Conservation (phyloP, 2,797 vertebrate species). For the Pseudochromis fuscus region DNA sequence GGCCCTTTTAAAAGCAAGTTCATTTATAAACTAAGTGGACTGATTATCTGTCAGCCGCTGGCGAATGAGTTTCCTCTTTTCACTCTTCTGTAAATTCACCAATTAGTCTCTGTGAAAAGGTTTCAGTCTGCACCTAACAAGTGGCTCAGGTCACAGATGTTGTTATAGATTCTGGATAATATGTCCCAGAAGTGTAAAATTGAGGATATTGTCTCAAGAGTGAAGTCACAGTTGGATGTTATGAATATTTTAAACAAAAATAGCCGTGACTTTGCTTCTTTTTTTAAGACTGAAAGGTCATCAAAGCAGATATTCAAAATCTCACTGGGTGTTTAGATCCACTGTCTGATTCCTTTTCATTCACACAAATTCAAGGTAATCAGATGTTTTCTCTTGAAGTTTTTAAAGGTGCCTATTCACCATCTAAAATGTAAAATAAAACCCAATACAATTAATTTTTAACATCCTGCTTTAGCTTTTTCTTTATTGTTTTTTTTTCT, state of each 20-base stretch:
- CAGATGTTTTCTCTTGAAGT: background rate
- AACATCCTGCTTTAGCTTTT: background rate
- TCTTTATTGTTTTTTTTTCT: constrained; percentile 7
- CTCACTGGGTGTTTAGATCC: background rate
- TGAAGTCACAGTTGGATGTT: background rate
- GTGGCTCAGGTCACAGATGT: background rate
- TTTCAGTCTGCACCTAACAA: background rate
- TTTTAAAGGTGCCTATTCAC: too few relatives aligned
- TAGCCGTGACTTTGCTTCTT: too few relatives aligned
- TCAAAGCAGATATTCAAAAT: background rate
- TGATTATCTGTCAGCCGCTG: background rate
- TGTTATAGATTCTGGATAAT: background rate
- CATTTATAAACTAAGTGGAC: background rate
- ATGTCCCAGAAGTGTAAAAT: background rate
- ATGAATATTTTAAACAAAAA: background rate
- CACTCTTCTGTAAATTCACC: background rate
- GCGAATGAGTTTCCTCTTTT: too few relatives aligned
- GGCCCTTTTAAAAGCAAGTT: background rate
- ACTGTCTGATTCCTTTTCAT: background rate
- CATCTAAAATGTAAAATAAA: too few relatives aligned
- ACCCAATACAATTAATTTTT: too few relatives aligned
- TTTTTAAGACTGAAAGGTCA: background rate
- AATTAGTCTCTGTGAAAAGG: constrained; percentile 26
- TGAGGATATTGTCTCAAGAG: background rate
- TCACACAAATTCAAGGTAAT: background rate